These are phyloP conservation scores for Pyrochroa serraticornis DNA, from an alignment of 2,888 invertebrate species.

Conservation along the genomic window DNA sequence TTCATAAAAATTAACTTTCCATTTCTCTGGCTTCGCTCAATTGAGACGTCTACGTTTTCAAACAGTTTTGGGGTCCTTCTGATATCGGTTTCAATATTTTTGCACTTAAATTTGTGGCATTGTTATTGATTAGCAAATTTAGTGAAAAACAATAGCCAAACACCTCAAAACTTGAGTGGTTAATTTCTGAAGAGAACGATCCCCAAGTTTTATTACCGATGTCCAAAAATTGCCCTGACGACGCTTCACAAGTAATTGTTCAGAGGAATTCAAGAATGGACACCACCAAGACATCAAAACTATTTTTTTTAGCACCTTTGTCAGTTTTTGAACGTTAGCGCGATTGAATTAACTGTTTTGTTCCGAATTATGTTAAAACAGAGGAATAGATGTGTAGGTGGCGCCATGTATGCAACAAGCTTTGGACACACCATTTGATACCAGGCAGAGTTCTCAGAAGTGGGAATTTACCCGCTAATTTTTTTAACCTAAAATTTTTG, in stretches of 20 bases:
- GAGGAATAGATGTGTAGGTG: conserved; percentile 80
- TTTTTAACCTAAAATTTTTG: conserved; percentile 10
- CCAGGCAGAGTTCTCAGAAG: conserved; percentile 70
- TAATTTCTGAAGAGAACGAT: conserved; percentile 78
- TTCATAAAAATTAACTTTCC: conserved; percentile 61
- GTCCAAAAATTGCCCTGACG: conserved; percentile 76
- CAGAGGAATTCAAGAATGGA: conserved; percentile 82
- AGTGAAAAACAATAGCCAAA: conserved; percentile 76
- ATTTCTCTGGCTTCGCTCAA: conserved; percentile 70
- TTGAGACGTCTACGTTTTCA: conserved; percentile 62
- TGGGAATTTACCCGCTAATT: conserved; percentile 68
- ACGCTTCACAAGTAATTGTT: conserved; percentile 63
- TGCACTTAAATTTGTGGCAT: conserved; percentile 80
- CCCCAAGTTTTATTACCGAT: conserved; percentile 79
- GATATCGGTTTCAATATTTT: conserved; percentile 60
- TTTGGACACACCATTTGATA: conserved; percentile 78
- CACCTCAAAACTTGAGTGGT: conserved; percentile 79
- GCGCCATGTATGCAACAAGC: conserved; percentile 71
- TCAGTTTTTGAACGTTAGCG: no score
- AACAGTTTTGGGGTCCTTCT: conserved; percentile 55
- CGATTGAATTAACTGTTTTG: no score
- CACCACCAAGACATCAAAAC: conserved; percentile 83
- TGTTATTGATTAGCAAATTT: conserved; percentile 77
- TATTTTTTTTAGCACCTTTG: conserved; percentile 73
- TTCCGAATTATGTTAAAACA: conserved; percentile 73